phyloP scores from a whole-genome alignment of 1,140 invertebrate species.

The Tetramorium simillimum region DNA sequence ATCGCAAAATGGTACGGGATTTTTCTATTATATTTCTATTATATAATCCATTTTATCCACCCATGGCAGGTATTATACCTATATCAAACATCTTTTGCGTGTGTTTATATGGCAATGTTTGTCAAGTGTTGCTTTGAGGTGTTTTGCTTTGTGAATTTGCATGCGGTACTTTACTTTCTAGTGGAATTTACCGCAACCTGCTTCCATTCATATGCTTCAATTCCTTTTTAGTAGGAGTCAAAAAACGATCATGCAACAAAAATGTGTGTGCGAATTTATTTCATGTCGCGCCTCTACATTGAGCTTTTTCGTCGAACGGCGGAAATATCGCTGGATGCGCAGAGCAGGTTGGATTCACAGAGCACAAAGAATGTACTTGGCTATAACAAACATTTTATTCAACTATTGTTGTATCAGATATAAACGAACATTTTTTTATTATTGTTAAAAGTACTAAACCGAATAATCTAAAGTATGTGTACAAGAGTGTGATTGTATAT shows the following conservation, averaged over 20 bases:
- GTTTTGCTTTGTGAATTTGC: constrained; percentile 61
- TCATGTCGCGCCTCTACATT: constrained; percentile 17
- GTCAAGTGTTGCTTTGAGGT: constrained; percentile 68
- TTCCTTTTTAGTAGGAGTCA: neutral
- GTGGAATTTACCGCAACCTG: constrained; percentile 13
- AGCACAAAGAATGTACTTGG: constrained; percentile 80
- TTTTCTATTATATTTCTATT: no score
- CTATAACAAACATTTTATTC: constrained; percentile 83
- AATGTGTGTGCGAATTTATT: constrained; percentile 15
- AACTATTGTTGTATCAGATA: constrained; percentile 81
- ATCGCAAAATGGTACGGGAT: no score
- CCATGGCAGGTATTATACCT: no score
- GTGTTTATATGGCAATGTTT: constrained; percentile 11
- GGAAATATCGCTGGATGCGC: constrained; percentile 62
- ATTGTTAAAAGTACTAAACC: constrained; percentile 79
- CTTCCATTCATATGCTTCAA: neutral
- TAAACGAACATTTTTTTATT: constrained; percentile 80
- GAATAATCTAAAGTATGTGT: constrained; percentile 76
- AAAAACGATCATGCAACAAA: constrained; percentile 13
- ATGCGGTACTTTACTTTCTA: neutral
- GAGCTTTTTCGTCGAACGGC: constrained; percentile 14
- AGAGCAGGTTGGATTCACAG: constrained; percentile 79
- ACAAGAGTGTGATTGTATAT: constrained; percentile 54
- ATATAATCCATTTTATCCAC: no score
- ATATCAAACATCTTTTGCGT: no score